Conservation (phyloP, 2,113 vertebrate species). For the Mormyrus iriodes region DNA sequence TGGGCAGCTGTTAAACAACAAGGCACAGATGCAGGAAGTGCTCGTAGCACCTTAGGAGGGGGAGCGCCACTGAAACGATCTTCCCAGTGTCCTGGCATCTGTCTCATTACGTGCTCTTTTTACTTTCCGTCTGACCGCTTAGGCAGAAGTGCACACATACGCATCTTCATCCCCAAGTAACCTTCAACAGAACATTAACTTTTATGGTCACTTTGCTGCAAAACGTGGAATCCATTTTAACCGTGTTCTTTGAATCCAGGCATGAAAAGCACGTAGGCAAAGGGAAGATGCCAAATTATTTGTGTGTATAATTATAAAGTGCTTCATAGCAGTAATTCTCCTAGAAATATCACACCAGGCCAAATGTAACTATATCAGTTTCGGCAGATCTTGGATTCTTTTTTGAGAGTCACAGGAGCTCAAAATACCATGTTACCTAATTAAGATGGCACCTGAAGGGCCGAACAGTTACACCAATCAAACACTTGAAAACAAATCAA, state of each 20-base stretch:
- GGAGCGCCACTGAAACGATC: background rate
- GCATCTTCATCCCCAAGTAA: background rate
- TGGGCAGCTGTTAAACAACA: slow-evolving; percentile 7
- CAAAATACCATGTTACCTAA: background rate
- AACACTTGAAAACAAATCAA: background rate
- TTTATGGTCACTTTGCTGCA: background rate
- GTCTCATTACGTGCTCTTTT: background rate
- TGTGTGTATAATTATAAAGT: background rate
- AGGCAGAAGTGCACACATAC: background rate
- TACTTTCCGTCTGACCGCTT: background rate
- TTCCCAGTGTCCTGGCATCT: background rate
- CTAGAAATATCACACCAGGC: background rate
- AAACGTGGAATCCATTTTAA: background rate
- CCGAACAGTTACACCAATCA: background rate
- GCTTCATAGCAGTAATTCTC: background rate
- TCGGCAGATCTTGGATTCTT: background rate
- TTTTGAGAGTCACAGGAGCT: background rate
- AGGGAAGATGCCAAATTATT: background rate
- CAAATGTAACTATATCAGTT: background rate
- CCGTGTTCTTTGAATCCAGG: background rate
- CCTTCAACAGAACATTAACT: slow-evolving; percentile 3
- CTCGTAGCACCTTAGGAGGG: background rate
- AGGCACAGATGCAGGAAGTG: background rate
- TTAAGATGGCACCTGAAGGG: background rate
- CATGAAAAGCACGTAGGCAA: background rate